Evolutionary conservation across 2,797 vertebrate genomes (phyloP).

Genomic region (Gallinago nigripennis): DNA sequence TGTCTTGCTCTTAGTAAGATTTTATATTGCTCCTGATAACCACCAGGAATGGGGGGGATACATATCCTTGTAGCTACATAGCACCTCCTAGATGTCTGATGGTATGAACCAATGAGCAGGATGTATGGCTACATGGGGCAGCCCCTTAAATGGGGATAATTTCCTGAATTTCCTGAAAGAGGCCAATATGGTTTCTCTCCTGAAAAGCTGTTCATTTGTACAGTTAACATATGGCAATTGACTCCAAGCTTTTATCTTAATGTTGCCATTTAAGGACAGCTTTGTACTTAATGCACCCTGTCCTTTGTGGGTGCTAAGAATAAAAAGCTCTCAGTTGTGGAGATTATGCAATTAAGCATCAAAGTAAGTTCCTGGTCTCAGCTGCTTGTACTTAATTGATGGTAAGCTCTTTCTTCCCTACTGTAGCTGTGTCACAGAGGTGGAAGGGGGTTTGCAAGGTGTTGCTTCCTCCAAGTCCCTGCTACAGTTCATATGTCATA

Average conservation of each 20-base stretch:
- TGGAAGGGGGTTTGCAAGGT: neutral
- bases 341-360: neutral
- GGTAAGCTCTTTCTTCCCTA: neutral
- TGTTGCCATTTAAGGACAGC: neutral
- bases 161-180: neutral
- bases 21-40: neutral
- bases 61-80: neutral
- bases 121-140: neutral
- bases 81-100: neutral
- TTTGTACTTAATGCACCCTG: neutral
- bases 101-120: neutral
- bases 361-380: neutral
- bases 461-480: neutral
- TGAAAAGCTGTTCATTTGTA: neutral
- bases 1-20: neutral
- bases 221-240: neutral
- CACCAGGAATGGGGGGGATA: too few species aligned
- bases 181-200: neutral
- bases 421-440: neutral
- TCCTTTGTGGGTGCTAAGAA: neutral
- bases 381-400: neutral
- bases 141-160: neutral
- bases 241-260: neutral
- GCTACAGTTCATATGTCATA: neutral
- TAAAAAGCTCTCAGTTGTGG: neutral